Percentiles rank a stretch among this genome's conserved stretches.
Evolutionary conservation across 2,113 vertebrate genomes (phyloP).

Genomic region (Labeo catla): DNA sequence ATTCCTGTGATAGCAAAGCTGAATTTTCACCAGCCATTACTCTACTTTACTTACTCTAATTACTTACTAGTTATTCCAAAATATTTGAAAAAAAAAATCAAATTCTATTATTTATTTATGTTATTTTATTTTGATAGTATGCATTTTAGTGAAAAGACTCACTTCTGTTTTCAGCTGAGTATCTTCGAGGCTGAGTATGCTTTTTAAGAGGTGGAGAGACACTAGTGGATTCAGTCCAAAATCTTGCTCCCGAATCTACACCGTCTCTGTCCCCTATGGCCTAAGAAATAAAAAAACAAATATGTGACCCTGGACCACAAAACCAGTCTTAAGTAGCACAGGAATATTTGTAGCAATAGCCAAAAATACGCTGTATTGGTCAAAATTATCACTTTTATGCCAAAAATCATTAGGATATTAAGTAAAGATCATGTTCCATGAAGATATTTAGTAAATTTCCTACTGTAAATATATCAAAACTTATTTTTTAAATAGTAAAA

Average conservation of each 20-base stretch:
- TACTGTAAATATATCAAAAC: too few relatives aligned
- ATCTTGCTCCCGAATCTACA: slow-evolving; percentile 79
- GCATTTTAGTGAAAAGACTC: slow-evolving; percentile 70
- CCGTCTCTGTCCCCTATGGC: slow-evolving; percentile 83
- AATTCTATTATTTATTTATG: not conserved
- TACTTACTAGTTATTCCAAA: not conserved
- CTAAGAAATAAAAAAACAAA: slow-evolving; percentile 69
- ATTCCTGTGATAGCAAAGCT: too few relatives aligned
- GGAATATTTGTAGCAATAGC: too few relatives aligned
- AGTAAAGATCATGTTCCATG: too few relatives aligned
- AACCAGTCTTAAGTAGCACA: too few relatives aligned
- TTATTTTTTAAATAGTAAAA: too few relatives aligned
- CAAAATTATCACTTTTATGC: too few relatives aligned
- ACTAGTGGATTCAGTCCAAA: slow-evolving; percentile 74
- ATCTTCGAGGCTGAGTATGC: slow-evolving; percentile 75
- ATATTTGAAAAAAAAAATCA: too few relatives aligned
- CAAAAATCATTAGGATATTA: too few relatives aligned
- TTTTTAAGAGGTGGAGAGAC: slow-evolving; percentile 78
- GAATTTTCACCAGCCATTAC: not conserved
- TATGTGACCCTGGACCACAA: not conserved
- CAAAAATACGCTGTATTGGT: too few relatives aligned
- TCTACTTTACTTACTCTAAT: too few relatives aligned
- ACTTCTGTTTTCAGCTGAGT: slow-evolving; percentile 79
- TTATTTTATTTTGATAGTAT: not conserved
- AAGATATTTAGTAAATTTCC: too few relatives aligned